These are phyloP conservation scores for Apoderus coryli DNA, from an alignment of 2,888 invertebrate genomes.

Conservation along the genomic window DNA sequence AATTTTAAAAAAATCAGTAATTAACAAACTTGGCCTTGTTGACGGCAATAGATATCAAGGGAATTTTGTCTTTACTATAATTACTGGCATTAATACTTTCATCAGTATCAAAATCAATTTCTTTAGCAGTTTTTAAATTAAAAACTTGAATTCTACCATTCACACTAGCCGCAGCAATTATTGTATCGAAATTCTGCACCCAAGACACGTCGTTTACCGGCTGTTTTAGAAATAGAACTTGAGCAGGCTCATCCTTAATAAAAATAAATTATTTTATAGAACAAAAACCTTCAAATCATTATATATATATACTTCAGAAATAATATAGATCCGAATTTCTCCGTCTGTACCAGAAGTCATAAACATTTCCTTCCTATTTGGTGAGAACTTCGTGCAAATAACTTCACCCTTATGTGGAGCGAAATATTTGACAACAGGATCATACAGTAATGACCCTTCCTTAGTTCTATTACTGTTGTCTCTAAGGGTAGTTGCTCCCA, in stretches of 20 bases:
- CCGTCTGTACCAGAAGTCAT: constrained; percentile 28
- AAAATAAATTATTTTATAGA: not conserved
- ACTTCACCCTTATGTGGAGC: constrained; percentile 30
- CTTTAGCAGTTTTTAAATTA: constrained; percentile 24
- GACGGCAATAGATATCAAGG: constrained; percentile 17
- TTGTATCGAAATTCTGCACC: constrained; percentile 28
- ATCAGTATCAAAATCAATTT: no score
- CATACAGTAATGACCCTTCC: constrained; percentile 24
- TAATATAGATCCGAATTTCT: constrained; percentile 30
- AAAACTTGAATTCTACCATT: constrained; percentile 27
- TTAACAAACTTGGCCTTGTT: constrained; percentile 18
- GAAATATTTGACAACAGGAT: constrained; percentile 31
- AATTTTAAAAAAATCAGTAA: constrained; percentile 4
- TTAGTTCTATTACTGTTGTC: constrained; percentile 18
- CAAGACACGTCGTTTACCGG: constrained; percentile 23
- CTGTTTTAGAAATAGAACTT: constrained; percentile 27
- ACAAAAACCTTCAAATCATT: no score
- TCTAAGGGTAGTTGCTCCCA: constrained; percentile 27
- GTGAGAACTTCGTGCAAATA: constrained; percentile 26
- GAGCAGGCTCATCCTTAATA: constrained; percentile 28
- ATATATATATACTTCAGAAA: constrained; percentile 25
- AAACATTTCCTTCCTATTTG: constrained; percentile 30
- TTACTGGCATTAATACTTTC: constrained; percentile 17
- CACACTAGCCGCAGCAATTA: constrained; percentile 28
- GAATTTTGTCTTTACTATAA: constrained; percentile 15